These are phyloP conservation scores for Enteromius mattozi DNA, from an alignment of 2,797 vertebrate genomes.

Conservation along the genomic window DNA sequence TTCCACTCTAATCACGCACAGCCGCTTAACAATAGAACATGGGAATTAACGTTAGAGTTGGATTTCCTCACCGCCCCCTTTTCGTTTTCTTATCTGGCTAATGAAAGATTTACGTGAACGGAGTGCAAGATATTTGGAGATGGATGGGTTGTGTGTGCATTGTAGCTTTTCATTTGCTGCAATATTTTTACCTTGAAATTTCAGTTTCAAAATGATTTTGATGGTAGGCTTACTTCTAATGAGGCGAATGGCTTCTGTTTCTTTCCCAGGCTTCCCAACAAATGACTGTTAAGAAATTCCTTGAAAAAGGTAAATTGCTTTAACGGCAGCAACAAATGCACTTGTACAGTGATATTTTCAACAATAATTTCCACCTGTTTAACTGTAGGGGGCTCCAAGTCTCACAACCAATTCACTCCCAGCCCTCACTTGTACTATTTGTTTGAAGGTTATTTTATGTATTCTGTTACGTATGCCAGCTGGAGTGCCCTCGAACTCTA, in stretches of 20 bases:
- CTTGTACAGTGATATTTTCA: no score
- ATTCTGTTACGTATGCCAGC: no score
- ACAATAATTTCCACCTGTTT: no score
- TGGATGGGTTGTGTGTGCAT: slow-evolving; percentile 42
- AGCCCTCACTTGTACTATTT: no score
- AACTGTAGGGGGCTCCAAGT: no score
- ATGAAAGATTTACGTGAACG: slow-evolving; percentile 57
- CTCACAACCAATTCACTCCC: no score
- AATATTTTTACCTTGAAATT: background rate
- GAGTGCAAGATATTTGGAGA: slow-evolving; percentile 44
- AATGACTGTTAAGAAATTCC: background rate
- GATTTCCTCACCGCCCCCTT: slow-evolving; percentile 6
- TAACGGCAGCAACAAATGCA: no score
- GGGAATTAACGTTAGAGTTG: slow-evolving; percentile 55
- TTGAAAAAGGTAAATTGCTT: no score
- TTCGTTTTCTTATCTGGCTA: slow-evolving; percentile 31
- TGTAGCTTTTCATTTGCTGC: slow-evolving; percentile 34
- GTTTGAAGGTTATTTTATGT: background rate
- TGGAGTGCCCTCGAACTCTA: no score
- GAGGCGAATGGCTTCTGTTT: background rate
- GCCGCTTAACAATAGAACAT: slow-evolving; percentile 45
- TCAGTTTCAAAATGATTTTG: background rate
- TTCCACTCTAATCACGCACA: slow-evolving; percentile 52
- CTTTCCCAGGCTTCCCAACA: background rate
- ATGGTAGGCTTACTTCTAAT: background rate